These are phyloP conservation scores for Oncopeltus fasciatus DNA, from an alignment of 1,140 invertebrate genomes.

Conservation along the genomic window DNA sequence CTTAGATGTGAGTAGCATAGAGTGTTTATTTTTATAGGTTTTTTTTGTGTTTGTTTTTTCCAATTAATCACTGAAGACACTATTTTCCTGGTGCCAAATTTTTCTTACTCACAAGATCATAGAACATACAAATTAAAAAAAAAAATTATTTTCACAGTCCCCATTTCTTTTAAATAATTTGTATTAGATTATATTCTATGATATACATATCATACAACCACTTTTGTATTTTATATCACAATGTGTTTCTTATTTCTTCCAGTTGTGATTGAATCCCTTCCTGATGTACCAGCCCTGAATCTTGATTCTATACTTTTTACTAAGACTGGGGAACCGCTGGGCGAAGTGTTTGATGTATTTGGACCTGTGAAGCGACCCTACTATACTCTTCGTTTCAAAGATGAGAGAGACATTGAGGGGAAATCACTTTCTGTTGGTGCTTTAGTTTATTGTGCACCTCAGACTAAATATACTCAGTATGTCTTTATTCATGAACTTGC, in stretches of 20 bases:
- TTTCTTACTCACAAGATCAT: too few species aligned
- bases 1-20: too few species aligned
- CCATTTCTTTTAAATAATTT: too few species aligned
- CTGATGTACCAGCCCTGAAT: slow-evolving; percentile 58
- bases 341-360: slow-evolving; percentile 80
- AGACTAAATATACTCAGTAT: slow-evolving; percentile 52
- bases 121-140: too few species aligned
- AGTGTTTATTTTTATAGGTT: too few species aligned
- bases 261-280: slow-evolving; percentile 56
- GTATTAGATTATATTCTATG: too few species aligned
- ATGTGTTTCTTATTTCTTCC: slow-evolving; percentile 26
- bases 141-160: too few species aligned
- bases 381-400: slow-evolving; percentile 72
- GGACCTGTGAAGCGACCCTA: slow-evolving; percentile 61
- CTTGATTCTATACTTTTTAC: slow-evolving; percentile 72
- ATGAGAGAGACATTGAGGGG: slow-evolving; percentile 49
- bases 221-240: too few species aligned
- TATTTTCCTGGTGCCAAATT: too few species aligned
- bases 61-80: too few species aligned
- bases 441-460: slow-evolving; percentile 65
- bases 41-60: too few species aligned
- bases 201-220: too few species aligned
- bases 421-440: slow-evolving; percentile 45
- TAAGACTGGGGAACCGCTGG: slow-evolving; percentile 54
- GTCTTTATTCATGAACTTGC: slow-evolving; percentile 56